These are phyloP conservation scores for Balaenoptera acutorostrata DNA, from an alignment of 2,113 vertebrate genomes.

Conservation along the genomic window DNA sequence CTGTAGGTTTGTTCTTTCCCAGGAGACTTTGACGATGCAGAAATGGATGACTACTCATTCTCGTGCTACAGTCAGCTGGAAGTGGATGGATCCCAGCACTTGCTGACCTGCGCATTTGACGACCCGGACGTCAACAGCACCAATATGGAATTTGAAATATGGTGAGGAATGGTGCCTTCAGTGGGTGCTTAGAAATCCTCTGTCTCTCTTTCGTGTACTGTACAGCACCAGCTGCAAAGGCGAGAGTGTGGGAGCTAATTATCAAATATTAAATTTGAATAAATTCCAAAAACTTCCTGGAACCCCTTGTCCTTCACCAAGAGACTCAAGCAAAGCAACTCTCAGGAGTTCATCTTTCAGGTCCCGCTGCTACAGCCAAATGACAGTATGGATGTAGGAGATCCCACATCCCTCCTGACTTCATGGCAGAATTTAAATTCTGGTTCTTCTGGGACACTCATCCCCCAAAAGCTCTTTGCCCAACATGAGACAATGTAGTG, in stretches of 20 bases:
- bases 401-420: background rate
- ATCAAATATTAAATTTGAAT: background rate
- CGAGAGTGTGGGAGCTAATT: background rate
- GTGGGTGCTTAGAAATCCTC: background rate
- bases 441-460: background rate
- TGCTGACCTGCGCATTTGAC: slow-evolving; percentile 76
- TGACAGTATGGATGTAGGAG: background rate
- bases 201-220: background rate
- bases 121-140: slow-evolving; percentile 65
- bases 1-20: slow-evolving; percentile 4
- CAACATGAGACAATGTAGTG: background rate
- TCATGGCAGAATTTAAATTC: background rate
- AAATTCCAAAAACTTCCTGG: background rate
- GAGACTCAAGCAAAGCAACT: background rate
- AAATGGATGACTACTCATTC: slow-evolving; percentile 75
- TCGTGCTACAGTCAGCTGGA: slow-evolving; percentile 79
- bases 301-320: background rate
- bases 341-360: background rate
- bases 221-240: background rate
- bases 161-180: slow-evolving; percentile 71
- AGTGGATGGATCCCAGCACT: slow-evolving; percentile 58
- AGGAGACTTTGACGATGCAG: slow-evolving; percentile 77
- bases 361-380: background rate
- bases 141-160: slow-evolving; percentile 69
- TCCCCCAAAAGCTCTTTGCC: background rate